These are phyloP conservation scores for Labrus mixtus DNA, from an alignment of 2,113 vertebrate genomes.

Conservation along the genomic window DNA sequence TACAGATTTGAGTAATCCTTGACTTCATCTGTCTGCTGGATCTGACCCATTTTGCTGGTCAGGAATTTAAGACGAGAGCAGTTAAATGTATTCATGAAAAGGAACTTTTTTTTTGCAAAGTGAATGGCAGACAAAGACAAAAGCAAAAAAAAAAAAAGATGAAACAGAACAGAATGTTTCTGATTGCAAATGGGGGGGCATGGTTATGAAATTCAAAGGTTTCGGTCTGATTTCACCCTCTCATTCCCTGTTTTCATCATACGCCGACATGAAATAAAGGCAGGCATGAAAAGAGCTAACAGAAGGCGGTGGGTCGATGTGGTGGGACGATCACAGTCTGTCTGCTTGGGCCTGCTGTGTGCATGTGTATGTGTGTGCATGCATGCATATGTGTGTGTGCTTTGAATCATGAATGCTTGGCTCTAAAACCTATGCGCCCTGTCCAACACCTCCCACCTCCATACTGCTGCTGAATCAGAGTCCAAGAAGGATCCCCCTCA, in stretches of 20 bases:
- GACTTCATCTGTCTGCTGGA: not conserved
- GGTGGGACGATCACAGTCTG: conserved; percentile 62
- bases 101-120: conserved; percentile 1
- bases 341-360: conserved; percentile 63
- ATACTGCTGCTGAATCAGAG: conserved; percentile 45
- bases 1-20: not conserved
- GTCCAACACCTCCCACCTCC: conserved; percentile 75
- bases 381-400: conserved; percentile 7
- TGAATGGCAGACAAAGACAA: conserved; percentile 34
- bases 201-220: conserved; percentile 33
- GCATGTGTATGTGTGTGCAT: conserved; percentile 7
- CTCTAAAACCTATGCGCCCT: conserved; percentile 32
- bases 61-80: conserved; percentile 4
- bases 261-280: conserved; percentile 45
- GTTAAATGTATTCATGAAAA: not conserved
- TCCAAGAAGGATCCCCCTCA: conserved; percentile 60
- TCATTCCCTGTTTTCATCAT: conserved; percentile 67
- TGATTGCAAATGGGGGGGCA: conserved; percentile 22
- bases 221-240: conserved; percentile 57
- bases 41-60: conserved; percentile 25
- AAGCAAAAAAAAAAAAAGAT: conserved; percentile 18
- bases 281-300: conserved; percentile 58
- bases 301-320: conserved; percentile 71
- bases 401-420: conserved; percentile 59
- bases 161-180: conserved; percentile 24